Percentiles rank a stretch among this genome's conserved stretches.
Evolutionary conservation across 2,797 vertebrate species (phyloP).

Genomic region (Tinamus major): DNA sequence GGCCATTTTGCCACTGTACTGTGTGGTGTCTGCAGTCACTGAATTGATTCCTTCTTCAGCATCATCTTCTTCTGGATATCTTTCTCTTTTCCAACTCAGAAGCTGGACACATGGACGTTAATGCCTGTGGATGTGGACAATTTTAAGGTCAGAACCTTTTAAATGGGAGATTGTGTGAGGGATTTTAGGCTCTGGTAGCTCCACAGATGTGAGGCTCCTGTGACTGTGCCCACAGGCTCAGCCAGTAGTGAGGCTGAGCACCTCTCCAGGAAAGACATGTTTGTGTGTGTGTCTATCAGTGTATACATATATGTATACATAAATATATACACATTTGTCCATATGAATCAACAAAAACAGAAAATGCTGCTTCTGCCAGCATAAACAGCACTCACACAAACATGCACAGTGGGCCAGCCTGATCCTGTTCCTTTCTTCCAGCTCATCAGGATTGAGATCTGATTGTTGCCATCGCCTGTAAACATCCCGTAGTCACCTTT

Average conservation of each 20-base stretch:
- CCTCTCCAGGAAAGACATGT: not conserved
- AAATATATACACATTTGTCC: too few species aligned
- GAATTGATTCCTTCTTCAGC: not conserved
- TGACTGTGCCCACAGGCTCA: not conserved
- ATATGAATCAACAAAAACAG: too few species aligned
- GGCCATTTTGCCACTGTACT: not conserved
- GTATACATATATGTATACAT: not conserved
- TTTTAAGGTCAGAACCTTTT: not conserved
- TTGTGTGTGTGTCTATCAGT: not conserved
- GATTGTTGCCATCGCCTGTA: not conserved
- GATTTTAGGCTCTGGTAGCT: not conserved
- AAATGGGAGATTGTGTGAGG: not conserved
- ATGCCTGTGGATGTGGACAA: not conserved
- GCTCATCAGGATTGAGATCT: too few species aligned
- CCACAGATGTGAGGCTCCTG: not conserved
- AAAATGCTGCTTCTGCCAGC: too few species aligned
- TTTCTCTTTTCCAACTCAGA: not conserved
- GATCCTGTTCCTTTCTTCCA: too few species aligned
- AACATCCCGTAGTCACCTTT: not conserved
- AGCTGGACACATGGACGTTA: not conserved
- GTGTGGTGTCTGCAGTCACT: not conserved
- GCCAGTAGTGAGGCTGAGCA: not conserved
- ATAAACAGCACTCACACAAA: too few species aligned
- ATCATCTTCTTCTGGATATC: not conserved
- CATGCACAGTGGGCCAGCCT: too few species aligned